Evolutionary conservation across 2,888 invertebrate species (phyloP), one percentile per base, ranked within the genome.

Genomic region (Hanleya hanleyi): DNA sequence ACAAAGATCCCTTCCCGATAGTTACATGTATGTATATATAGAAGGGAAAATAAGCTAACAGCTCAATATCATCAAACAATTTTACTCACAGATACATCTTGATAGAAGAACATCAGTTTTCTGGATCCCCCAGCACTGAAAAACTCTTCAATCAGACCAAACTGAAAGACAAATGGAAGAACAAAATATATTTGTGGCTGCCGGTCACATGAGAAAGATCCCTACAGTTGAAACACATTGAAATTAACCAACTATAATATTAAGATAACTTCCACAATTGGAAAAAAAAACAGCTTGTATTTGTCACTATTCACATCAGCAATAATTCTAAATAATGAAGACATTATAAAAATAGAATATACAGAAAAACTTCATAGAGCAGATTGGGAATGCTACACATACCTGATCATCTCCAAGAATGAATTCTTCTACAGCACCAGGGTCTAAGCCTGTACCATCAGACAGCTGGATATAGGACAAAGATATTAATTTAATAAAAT

Each of bases 91-190:
- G 74, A 73, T 32, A 82, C 79, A 74, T 86, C 87, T 77, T 91
- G 91, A 75, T 90, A 89, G 78, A 86, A 90, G 73, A 91, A 91
- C 82, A 90, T 88, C 64, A 91, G 77, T 69, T 87, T 89, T 35
- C 89, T 83, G n/a, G 86, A 75, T 41, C 90, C 90, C 73, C 87
- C 84, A 5, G 83, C 82, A 29, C 75, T 81, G 74, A 90, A 89
- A 77, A 91, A 90, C 6, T 84, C 80, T 15, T 88, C 90, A 67
- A 91, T 87, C 77, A 87, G 68, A 26, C 88, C 87, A 85, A 91
- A 91, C 90, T 90, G 82, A 35, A 83, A 84, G 65, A 65, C 47
- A 71, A 67, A 77, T 62, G 18, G 18, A 41, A 12, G 9, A 41
- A 41, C 18, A 41, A 41, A 41, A 18, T 41, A n/a, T n/a, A n/a